Percentiles rank a stretch among this genome's conserved stretches.
These are phyloP conservation scores for Strongylocentrotus purpuratus DNA, from an alignment of 35 echinoderm and acorn worm species.

Conservation along the genomic window DNA sequence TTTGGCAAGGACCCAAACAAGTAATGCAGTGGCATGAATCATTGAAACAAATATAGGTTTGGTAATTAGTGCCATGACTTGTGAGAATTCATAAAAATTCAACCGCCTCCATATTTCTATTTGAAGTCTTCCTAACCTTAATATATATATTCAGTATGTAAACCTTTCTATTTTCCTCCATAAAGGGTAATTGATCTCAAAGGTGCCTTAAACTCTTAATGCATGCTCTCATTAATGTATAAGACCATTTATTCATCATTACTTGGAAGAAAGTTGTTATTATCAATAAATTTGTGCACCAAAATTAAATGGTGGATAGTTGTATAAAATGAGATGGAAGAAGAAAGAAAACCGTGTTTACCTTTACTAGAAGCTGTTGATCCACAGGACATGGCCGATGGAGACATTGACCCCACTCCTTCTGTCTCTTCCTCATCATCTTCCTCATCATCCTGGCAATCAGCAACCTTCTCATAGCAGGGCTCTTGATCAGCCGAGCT, in stretches of 20 bases:
- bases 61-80: slow-evolving; percentile 1
- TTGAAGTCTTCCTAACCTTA: no score
- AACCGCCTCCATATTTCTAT: no score
- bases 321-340: no score
- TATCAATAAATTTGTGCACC: no score
- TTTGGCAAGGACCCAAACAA: neutral
- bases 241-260: no score
- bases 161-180: no score
- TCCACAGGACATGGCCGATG: slow-evolving; percentile 27
- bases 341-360: neutral
- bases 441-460: neutral
- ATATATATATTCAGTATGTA: neutral
- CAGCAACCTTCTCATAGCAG: slow-evolving; percentile 13
- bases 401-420: neutral
- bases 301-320: no score
- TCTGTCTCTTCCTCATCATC: slow-evolving; percentile 24
- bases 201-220: no score
- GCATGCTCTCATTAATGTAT: no score
- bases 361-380: slow-evolving; percentile 46
- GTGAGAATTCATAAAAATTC: neutral
- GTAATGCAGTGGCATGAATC: neutral
- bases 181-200: no score
- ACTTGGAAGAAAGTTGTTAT: no score
- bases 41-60: slow-evolving; percentile 6
- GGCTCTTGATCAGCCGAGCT: neutral